phyloP scores from a whole-genome alignment of 2,113 vertebrate species.

The Lipotes vexillifer region DNA sequence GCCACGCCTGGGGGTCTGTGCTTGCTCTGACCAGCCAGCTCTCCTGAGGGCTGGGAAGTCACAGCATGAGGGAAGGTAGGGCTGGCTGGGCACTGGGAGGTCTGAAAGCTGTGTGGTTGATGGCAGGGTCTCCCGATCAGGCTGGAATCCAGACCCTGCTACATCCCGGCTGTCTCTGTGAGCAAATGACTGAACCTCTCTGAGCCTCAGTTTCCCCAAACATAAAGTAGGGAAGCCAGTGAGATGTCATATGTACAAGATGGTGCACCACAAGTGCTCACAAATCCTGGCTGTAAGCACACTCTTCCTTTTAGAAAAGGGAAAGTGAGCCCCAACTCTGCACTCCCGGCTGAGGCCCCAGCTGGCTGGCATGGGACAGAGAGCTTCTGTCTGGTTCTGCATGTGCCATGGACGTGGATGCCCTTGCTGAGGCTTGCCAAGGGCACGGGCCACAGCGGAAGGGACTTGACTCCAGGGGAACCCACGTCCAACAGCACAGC shows the following conservation, averaged over 20 bases:
- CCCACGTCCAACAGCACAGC: not conserved
- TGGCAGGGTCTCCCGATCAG: not conserved
- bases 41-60: not conserved
- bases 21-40: not conserved
- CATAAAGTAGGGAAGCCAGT: not conserved
- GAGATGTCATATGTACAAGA: not conserved
- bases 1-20: not conserved
- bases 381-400: not conserved
- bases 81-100: not conserved
- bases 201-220: not conserved
- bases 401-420: not conserved
- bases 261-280: not conserved
- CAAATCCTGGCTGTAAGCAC: not conserved
- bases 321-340: not conserved
- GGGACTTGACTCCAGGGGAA: not conserved
- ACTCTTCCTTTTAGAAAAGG: not conserved
- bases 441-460: not conserved
- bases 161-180: not conserved
- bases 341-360: not conserved
- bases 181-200: not conserved
- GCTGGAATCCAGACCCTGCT: not conserved
- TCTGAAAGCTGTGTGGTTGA: accelerated
- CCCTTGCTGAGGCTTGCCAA: not conserved
- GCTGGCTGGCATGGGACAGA: not conserved
- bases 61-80: not conserved